Conservation (phyloP, 2,888 invertebrate genomes). For the Tryphoninae sp. region DNA sequence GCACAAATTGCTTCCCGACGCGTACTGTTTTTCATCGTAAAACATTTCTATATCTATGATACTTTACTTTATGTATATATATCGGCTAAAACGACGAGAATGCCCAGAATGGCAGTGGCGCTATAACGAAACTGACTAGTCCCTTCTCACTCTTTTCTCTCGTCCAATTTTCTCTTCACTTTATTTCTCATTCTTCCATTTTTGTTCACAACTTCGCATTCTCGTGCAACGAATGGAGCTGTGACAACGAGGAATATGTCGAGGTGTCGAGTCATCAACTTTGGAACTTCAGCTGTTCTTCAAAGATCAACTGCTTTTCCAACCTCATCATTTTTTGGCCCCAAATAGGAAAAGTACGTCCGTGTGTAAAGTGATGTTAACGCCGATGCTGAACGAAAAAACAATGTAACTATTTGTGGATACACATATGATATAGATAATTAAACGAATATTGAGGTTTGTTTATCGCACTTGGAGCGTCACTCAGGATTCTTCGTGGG, state of each 20-base stretch:
- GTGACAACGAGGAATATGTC: not conserved
- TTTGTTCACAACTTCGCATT: conserved; percentile 36
- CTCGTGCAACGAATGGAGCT: not conserved
- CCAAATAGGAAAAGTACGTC: not conserved
- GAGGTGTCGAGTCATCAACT: not conserved
- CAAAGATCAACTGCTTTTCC: not conserved
- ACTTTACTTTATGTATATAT: conserved; percentile 7
- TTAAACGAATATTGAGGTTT: not conserved
- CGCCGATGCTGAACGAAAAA: not conserved
- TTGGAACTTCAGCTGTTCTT: not conserved
- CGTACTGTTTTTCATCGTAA: conserved; percentile 38
- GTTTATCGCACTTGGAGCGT: no score
- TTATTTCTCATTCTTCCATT: not conserved
- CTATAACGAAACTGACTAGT: conserved; percentile 26
- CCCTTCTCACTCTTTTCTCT: conserved; percentile 2
- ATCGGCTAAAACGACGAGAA: not conserved
- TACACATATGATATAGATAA: not conserved
- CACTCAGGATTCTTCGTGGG: no score
- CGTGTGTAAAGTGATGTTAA: not conserved
- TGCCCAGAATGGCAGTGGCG: not conserved
- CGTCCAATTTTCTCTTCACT: not conserved
- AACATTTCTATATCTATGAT: conserved; percentile 26
- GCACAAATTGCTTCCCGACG: conserved; percentile 32
- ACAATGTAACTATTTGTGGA: not conserved
- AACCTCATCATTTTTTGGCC: not conserved